Evolutionary conservation across 2,888 invertebrate species (phyloP), one percentile per base, ranked within the genome.

Genomic region (Xanthorhoe spadicearia): DNA sequence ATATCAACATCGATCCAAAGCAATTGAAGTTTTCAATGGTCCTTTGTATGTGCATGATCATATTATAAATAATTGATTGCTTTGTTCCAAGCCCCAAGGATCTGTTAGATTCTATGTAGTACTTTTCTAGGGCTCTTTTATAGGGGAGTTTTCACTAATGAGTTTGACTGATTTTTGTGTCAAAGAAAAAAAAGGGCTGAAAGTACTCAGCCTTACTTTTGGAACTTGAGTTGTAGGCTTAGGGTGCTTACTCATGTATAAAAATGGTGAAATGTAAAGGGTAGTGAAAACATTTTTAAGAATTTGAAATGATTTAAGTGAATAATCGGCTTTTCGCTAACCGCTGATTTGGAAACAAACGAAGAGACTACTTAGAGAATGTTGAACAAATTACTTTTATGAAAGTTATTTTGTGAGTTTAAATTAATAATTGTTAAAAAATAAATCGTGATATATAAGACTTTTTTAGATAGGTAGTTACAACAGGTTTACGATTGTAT

Each of bases 121-220:
- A 48, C 15, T 48, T 48, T 15, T 48, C 48, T 48, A 48, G 48
- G 15, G 8, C 17, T 8, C 17, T 17, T 17, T 48, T 8, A 48
- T 15, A 48, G 48, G 48, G 48, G 2, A 48, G 48, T 48, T 15
- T n/a, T 48, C 46, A 46, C 46, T 48, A 48, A 48, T 48, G 48
- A 48, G 17, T 17, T 48, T 48, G 48, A 48, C 48, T 48, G 48
- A 48, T 17, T 48, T 48, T 48, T 48, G 48, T 48, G 17, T 17
- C 48, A 48, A 48, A 48, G 48, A 5, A 8, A 48, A 6, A 48
- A 48, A 43, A 48, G 48, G 48, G 48, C 7, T 48, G 48, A 17
- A 17, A 48, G 48, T 48, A 48, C 17, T 48, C 48, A 48, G 2
- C 48, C 17, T 48, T 48, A 48, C 17, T 13, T 48, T 43, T 48